phyloP scores from a whole-genome alignment of 2,113 vertebrate species.

The Xenus cinereus region DNA sequence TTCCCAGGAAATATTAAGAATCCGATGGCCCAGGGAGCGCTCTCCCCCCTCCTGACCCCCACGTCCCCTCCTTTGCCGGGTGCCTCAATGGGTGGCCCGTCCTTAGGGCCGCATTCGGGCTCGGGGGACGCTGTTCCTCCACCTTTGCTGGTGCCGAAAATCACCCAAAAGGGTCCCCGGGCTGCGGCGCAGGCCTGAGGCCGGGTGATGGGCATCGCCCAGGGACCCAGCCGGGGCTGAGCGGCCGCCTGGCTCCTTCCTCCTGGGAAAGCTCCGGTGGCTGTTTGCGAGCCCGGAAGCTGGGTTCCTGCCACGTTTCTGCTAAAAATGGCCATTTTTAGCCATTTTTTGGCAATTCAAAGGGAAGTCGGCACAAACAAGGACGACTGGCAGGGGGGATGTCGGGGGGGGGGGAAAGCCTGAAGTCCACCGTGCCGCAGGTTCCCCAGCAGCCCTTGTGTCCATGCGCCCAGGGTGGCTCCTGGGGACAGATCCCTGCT shows the following conservation, averaged over 20 bases:
- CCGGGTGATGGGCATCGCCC: background rate
- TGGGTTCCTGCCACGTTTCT: background rate
- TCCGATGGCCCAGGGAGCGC: accelerated
- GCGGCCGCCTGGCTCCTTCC: background rate
- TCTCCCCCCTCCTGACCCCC: background rate
- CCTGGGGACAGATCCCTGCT: background rate
- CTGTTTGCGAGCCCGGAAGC: background rate
- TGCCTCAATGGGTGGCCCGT: accelerated
- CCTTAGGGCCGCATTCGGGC: background rate
- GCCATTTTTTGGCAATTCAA: background rate
- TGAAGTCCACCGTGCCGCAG: background rate
- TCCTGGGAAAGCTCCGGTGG: background rate
- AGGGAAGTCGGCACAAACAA: background rate
- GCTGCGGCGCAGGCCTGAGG: accelerated
- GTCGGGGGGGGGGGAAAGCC: background rate
- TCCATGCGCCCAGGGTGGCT: accelerated
- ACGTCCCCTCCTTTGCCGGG: background rate
- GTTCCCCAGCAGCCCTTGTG: background rate
- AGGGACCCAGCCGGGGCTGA: background rate
- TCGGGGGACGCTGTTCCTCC: accelerated
- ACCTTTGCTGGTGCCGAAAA: background rate
- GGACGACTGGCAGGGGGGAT: accelerated
- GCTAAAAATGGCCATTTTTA: background rate
- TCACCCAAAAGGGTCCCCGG: background rate
- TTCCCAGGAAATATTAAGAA: background rate